Conservation (phyloP, 2,888 invertebrate species). For the Cartodere bifasciata region DNA sequence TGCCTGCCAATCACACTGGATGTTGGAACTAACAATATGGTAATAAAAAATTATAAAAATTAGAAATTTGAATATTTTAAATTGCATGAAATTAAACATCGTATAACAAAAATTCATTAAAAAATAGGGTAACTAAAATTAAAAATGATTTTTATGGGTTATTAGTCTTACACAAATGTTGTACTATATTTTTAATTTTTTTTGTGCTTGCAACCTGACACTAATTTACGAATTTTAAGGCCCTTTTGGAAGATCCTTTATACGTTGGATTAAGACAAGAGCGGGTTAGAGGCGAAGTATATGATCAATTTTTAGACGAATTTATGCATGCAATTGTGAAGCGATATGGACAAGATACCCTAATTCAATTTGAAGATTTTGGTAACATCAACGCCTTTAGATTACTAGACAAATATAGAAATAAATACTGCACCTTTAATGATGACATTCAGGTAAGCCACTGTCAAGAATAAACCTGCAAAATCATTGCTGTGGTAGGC, state of each 20-base stretch:
- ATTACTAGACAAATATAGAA: conserved; percentile 79
- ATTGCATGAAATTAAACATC: too few species aligned
- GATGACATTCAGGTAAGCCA: conserved; percentile 88
- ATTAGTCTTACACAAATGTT: too few species aligned
- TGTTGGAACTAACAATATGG: conserved; percentile 88
- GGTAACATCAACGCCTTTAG: conserved; percentile 95
- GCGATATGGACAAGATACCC: conserved; percentile 75
- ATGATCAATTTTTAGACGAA: conserved; percentile 91
- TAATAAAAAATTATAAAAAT: too few species aligned
- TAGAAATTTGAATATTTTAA: too few species aligned
- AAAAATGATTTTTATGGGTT: too few species aligned
- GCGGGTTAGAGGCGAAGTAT: conserved; percentile 70
- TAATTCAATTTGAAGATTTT: conserved; percentile 84
- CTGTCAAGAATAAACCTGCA: too few species aligned
- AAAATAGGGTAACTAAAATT: too few species aligned
- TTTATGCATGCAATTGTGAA: conserved; percentile 90
- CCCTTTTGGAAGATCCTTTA: conserved; percentile 79
- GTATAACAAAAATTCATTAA: too few species aligned
- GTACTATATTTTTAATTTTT: too few species aligned
- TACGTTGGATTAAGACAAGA: conserved; percentile 88
- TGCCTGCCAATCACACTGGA: conserved; percentile 90
- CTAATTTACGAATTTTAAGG: conserved; percentile 34
- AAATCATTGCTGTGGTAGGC: too few species aligned
- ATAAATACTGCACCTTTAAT: conserved; percentile 93
- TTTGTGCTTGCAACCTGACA: too few species aligned